phyloP scores from a whole-genome alignment of 2,113 vertebrate genomes.

The Mesoclemmys tuberculata region DNA sequence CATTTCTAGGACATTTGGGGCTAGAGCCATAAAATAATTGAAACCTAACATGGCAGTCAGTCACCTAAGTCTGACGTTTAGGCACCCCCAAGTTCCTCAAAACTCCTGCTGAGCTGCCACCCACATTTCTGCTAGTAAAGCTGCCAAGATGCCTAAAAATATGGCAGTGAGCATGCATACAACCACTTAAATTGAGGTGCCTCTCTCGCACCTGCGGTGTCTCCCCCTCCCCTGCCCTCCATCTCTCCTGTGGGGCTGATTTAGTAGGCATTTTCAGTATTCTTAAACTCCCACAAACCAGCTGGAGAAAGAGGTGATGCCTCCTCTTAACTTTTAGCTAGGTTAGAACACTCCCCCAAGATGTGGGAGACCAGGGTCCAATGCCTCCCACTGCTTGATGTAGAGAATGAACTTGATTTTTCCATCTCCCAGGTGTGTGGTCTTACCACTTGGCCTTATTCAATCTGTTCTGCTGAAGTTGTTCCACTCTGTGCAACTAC shows the following conservation, averaged over 20 bases:
- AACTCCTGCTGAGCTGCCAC: not conserved
- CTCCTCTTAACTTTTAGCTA: not conserved
- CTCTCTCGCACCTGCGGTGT: not conserved
- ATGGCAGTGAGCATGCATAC: not conserved
- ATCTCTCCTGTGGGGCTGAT: too few relatives aligned
- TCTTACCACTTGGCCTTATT: too few relatives aligned
- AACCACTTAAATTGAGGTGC: not conserved
- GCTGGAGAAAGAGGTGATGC: not conserved
- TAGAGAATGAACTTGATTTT: not conserved
- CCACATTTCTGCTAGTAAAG: not conserved
- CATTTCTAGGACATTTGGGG: not conserved
- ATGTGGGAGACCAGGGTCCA: too few relatives aligned
- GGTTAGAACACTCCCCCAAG: too few relatives aligned
- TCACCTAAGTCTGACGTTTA: not conserved
- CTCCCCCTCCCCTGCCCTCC: too few relatives aligned
- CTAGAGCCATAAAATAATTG: not conserved
- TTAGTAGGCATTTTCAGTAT: not conserved
- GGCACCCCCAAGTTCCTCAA: not conserved
- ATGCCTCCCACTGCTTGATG: not conserved
- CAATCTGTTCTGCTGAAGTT: too few relatives aligned
- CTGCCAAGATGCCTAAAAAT: not conserved
- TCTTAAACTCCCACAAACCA: not conserved
- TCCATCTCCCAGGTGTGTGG: too few relatives aligned
- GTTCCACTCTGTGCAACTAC: too few relatives aligned
- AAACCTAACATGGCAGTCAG: not conserved